Evolutionary conservation across 2,113 vertebrate genomes (phyloP).

Genomic region (Chitala chitala): DNA sequence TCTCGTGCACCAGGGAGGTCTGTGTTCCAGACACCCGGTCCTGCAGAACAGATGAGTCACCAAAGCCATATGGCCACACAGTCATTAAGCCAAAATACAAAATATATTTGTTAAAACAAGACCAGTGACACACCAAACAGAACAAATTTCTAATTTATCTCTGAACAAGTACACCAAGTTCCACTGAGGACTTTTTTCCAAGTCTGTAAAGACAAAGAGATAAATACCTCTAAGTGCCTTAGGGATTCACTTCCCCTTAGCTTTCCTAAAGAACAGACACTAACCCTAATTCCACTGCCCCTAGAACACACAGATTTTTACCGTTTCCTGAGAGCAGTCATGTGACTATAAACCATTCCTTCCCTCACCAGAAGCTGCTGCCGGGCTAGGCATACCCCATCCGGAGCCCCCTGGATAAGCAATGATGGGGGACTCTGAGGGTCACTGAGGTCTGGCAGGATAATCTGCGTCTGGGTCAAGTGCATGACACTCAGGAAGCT

Average conservation of each 20-base stretch:
- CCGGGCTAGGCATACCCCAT: conserved; percentile 65
- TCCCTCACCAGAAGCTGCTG: conserved; percentile 66
- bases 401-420: conserved; percentile 65
- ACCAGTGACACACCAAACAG: not conserved
- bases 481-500: conserved; percentile 70
- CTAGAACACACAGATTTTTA: not conserved
- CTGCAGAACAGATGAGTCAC: not conserved
- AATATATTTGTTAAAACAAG: conserved; percentile 5
- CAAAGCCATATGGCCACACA: not conserved
- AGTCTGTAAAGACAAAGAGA: not conserved
- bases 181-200: not conserved
- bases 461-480: conserved; percentile 70
- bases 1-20: too few relatives aligned
- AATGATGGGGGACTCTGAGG: conserved; percentile 60
- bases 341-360: not conserved
- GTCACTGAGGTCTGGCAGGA: conserved; percentile 64
- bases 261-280: too few relatives aligned
- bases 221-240: too few relatives aligned
- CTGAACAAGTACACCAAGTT: conserved; percentile 6
- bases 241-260: not conserved
- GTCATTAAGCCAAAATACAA: conserved; percentile 10
- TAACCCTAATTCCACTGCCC: too few relatives aligned
- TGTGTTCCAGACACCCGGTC: conserved; percentile 7
- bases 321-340: not conserved
- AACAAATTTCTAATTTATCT: conserved; percentile 3